Conservation (phyloP, 2,113 vertebrate species). For the Oriolus oriolus region DNA sequence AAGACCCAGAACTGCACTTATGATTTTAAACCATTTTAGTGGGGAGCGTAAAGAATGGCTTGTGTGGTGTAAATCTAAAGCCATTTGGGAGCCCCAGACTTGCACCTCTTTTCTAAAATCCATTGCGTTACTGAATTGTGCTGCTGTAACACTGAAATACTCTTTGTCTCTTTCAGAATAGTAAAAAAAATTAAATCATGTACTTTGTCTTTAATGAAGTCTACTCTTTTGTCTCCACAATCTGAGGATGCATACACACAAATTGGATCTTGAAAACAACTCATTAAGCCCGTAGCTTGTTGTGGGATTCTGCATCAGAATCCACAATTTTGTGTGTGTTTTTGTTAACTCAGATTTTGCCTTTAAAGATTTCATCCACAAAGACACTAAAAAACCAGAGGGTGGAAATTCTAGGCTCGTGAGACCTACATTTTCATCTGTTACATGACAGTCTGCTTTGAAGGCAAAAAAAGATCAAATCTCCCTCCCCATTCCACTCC, state of each 20-base stretch:
- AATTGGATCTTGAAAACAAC: neutral
- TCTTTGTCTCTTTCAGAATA: neutral
- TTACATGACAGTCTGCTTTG: neutral
- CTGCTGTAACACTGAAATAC: neutral
- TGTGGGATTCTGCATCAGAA: neutral
- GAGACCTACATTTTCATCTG: neutral
- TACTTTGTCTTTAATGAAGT: neutral
- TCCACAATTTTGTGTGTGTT: neutral
- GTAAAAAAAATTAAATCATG: neutral
- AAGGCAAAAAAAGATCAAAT: neutral
- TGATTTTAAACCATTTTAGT: neutral
- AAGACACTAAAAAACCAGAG: neutral
- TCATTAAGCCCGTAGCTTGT: neutral
- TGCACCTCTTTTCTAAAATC: neutral
- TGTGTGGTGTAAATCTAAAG: neutral
- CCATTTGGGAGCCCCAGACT: neutral
- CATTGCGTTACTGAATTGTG: neutral
- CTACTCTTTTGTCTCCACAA: neutral
- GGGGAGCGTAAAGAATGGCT: fast-evolving
- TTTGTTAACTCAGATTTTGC: neutral
- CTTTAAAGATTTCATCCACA: neutral
- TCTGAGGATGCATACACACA: neutral
- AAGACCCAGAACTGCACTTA: neutral
- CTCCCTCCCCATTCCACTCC: neutral
- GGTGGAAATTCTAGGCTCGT: neutral